These are phyloP conservation scores for Lottia scabra DNA, from an alignment of 2,888 invertebrate species.

Conservation along the genomic window DNA sequence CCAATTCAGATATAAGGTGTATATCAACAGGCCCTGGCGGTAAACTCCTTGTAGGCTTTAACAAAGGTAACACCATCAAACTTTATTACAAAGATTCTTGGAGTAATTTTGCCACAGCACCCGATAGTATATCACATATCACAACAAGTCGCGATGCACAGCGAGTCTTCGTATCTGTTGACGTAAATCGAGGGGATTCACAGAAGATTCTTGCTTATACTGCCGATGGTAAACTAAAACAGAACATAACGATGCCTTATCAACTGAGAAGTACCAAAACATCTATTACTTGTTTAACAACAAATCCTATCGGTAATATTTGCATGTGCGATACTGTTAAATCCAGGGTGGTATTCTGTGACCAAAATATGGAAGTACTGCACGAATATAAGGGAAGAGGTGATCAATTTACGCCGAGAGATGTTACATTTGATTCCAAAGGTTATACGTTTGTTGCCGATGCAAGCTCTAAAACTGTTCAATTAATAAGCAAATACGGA, in stretches of 20 bases:
- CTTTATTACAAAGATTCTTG: conserved; percentile 16
- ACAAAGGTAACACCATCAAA: conserved; percentile 19
- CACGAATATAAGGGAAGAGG: conserved; percentile 21
- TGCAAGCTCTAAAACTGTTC: conserved; percentile 13
- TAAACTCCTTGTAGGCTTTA: conserved; percentile 22
- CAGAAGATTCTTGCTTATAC: conserved; percentile 13
- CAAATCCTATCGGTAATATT: conserved; percentile 15
- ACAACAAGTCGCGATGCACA: conserved; percentile 10
- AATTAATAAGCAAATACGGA: conserved; percentile 18
- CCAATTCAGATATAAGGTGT: conserved; percentile 11
- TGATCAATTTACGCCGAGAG: conserved; percentile 13
- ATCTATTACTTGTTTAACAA: conserved; percentile 16
- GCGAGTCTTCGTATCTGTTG: conserved; percentile 16
- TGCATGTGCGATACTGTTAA: conserved; percentile 10
- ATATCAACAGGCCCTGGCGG: conserved; percentile 18
- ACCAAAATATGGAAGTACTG: conserved; percentile 3
- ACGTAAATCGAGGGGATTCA: background rate
- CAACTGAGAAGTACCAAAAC: background rate
- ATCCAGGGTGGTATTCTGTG: conserved; percentile 11
- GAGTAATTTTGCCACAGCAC: conserved; percentile 15
- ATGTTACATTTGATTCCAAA: conserved; percentile 15
- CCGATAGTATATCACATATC: conserved; percentile 9
- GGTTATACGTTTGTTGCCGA: conserved; percentile 24
- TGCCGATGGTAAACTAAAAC: conserved; percentile 15
- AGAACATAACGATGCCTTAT: conserved; percentile 11